A percentile compares a stretch with the other conserved stretches of the same genome.
phyloP scores from a whole-genome alignment of 1,140 invertebrate species.

The Rhagoletis zephyria region DNA sequence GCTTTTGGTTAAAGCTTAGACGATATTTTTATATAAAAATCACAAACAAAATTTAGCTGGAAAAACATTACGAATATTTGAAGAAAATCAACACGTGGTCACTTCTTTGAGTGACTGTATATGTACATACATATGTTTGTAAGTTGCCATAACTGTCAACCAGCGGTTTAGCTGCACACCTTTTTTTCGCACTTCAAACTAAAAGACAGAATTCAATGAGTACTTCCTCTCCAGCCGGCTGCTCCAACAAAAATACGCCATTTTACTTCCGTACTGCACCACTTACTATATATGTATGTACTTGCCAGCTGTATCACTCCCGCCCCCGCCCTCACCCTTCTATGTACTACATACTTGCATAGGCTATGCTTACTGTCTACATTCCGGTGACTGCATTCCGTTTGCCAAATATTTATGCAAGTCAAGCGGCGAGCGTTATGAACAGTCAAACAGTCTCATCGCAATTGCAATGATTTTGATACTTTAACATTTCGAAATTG shows the following conservation, averaged over 20 bases:
- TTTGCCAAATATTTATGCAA: slow-evolving; percentile 69
- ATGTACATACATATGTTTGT: background rate
- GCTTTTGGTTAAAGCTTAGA: too few species aligned
- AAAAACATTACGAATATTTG: too few species aligned
- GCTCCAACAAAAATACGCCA: too few species aligned
- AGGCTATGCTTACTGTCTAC: background rate
- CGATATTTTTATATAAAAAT: background rate
- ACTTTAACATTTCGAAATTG: slow-evolving; percentile 72
- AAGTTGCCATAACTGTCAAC: background rate
- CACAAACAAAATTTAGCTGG: too few species aligned
- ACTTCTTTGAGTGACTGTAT: background rate
- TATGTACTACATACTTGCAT: background rate
- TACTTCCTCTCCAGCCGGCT: too few species aligned
- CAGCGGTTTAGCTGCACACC: too few species aligned
- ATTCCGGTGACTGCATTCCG: slow-evolving; percentile 39
- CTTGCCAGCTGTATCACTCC: background rate
- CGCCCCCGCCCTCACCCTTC: background rate
- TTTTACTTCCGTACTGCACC: too few species aligned
- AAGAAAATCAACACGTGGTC: too few species aligned
- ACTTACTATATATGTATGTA: too few species aligned
- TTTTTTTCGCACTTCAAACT: too few species aligned
- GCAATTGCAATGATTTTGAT: slow-evolving; percentile 73
- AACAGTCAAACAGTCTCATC: slow-evolving; percentile 73
- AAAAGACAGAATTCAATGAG: too few species aligned
- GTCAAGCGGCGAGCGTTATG: slow-evolving; percentile 72